These are phyloP conservation scores for Plebejus melissa DNA, from an alignment of 2,888 invertebrate genomes.

Conservation along the genomic window DNA sequence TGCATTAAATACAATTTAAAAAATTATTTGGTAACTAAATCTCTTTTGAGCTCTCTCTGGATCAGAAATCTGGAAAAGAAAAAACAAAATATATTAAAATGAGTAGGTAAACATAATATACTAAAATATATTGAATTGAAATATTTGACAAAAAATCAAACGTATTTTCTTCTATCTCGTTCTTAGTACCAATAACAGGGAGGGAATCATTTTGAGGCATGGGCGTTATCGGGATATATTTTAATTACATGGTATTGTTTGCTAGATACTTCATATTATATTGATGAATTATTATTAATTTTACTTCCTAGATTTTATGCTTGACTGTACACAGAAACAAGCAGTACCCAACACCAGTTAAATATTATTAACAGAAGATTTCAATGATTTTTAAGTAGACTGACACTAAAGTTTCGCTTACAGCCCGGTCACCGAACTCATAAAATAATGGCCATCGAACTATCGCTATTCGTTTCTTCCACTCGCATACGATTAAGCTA, in stretches of 20 bases:
- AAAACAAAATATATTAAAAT: slow-evolving; percentile 38
- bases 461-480: too few species aligned
- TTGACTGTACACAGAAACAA: neutral
- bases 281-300: too few species aligned
- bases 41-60: slow-evolving; percentile 44
- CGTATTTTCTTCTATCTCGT: too few species aligned
- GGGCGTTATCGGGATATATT: too few species aligned
- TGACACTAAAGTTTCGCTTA: neutral
- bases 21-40: slow-evolving; percentile 37
- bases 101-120: slow-evolving; percentile 30
- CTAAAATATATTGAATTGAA: too few species aligned
- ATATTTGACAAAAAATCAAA: too few species aligned
- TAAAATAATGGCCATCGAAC: neutral
- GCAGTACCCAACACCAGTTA: neutral
- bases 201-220: too few species aligned
- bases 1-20: slow-evolving; percentile 27
- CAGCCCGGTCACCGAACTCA: neutral
- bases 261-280: too few species aligned
- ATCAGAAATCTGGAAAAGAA: slow-evolving; percentile 68
- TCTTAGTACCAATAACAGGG: too few species aligned
- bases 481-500: too few species aligned
- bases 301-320: neutral
- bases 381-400: neutral
- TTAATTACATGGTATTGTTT: too few species aligned
- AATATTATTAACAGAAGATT: slow-evolving; percentile 4